Evolutionary conservation across 2,113 vertebrate genomes (phyloP), one percentile per base, ranked within the genome.

Genomic region (Chrysemys picta): DNA sequence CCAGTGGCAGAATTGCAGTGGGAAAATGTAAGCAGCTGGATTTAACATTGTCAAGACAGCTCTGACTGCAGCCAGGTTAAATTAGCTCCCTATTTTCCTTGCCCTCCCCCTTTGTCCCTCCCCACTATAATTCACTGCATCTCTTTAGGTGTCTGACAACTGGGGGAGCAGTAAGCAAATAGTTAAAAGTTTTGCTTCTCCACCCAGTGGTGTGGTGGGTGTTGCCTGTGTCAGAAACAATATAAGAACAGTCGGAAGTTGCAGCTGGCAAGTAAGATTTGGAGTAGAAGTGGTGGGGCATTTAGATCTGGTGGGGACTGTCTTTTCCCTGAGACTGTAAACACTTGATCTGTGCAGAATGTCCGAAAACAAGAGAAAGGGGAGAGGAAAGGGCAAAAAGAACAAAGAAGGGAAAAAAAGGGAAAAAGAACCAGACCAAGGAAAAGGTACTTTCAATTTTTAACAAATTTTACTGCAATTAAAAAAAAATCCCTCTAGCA

Each of bases 321-420:
- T 89, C 94, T 94, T 96, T 96, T 82, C 96, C 89, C 92, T 49
- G 95, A 97, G 95, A 94, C 96, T 95, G 91, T 97, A 97, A 97
- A 96, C 96, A 96, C 89, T 97, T 62, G 80, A 12, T 35, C 85
- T 49, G 93, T 94, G 91, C 97, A 98, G 97, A 94, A 98, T 98
- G 98, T 97, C 98, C 24, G 98, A 98, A 97, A 96, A 29, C 97
- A 98, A 97, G 95, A 98, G 97, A 97, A 98, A 96, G 93, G 97
- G 97, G 97, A 98, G 97, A 96, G 98, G 98, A 95, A 98, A 98
- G 49, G 97, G 96, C 97, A 98, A 97, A 98, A 98, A 98, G 97
- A 98, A 98, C 96, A 98, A 98, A 98, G 98, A 98, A 95, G 97
- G 98, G 93, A 97, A 96, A 95, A 98, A 97, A 82, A 96, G 97